phyloP scores from a whole-genome alignment of 2,888 invertebrate genomes.

The Caenorhabditis sp. region DNA sequence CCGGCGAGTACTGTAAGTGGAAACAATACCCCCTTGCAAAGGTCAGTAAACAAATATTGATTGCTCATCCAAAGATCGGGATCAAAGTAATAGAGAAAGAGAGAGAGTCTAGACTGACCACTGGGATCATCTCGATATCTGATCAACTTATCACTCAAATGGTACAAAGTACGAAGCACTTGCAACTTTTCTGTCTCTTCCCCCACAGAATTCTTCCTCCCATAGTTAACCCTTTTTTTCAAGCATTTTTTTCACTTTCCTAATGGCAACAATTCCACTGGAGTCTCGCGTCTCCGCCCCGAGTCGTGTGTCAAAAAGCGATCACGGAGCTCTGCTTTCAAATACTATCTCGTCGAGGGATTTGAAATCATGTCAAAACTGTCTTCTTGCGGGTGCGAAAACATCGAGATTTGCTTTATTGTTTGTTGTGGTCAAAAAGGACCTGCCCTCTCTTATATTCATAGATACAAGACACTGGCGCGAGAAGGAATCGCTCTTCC shows the following conservation, averaged over 20 bases:
- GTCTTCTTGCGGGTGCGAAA: constrained; percentile 34
- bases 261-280: constrained; percentile 32
- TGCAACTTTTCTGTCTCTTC: background rate
- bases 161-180: constrained; percentile 37
- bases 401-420: background rate
- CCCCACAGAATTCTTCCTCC: background rate
- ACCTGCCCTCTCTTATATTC: constrained; percentile 10
- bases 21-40: constrained; percentile 4
- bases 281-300: background rate
- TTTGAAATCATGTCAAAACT: constrained; percentile 60
- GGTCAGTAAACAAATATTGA: constrained; percentile 10
- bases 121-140: constrained; percentile 18
- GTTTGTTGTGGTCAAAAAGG: constrained; percentile 29
- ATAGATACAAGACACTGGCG: too few species aligned
- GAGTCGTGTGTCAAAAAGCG: constrained; percentile 41
- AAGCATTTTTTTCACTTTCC: constrained; percentile 23
- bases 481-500: background rate
- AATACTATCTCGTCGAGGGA: constrained; percentile 10
- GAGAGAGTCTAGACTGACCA: constrained; percentile 13
- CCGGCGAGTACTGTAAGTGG: too few species aligned
- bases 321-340: constrained; percentile 19
- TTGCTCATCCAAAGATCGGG: constrained; percentile 11
- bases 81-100: constrained; percentile 10
- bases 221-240: background rate
- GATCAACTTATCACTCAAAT: background rate